Evolutionary conservation across 37 sponge, comb jelly and placozoan species (phyloP).

Genomic region (Amphimedon queenslandica): DNA sequence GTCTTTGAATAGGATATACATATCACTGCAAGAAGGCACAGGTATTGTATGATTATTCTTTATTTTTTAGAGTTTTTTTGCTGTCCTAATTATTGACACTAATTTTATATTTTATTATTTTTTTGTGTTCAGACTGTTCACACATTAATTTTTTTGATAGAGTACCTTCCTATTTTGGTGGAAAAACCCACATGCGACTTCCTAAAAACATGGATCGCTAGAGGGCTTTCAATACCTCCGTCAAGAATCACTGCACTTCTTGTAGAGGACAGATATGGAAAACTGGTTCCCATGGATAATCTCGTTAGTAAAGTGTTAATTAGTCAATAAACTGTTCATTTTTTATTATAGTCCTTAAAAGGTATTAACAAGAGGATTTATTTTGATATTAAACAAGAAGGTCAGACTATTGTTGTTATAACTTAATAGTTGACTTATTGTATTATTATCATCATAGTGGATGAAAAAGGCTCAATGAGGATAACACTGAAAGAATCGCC

Average conservation of each 20-base stretch:
- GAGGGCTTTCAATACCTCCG: background rate
- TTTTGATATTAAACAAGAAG: constrained; percentile 5
- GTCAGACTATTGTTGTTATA: too few relatives aligned
- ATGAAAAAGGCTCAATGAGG: too few relatives aligned
- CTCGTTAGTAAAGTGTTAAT: constrained; percentile 22
- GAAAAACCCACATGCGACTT: background rate
- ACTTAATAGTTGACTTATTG: too few relatives aligned
- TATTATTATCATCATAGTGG: too few relatives aligned
- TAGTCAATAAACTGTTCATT: background rate
- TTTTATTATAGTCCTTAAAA: constrained; percentile 4
- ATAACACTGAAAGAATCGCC: background rate
- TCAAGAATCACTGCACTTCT: background rate
- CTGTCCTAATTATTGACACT: background rate
- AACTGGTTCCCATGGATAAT: constrained; percentile 45
- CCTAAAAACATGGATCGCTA: background rate
- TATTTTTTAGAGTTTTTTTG: background rate
- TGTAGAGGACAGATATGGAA: background rate
- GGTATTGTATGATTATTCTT: too few relatives aligned
- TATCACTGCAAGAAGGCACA: background rate
- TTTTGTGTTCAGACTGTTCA: background rate
- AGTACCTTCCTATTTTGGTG: too few relatives aligned
- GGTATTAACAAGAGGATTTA: constrained; percentile 10
- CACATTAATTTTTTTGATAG: too few relatives aligned
- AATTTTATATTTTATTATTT: background rate
- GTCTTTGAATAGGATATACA: background rate